These are phyloP conservation scores for Aplidium turbinatum DNA, from an alignment of 23 tunicate genomes.

Conservation along the genomic window DNA sequence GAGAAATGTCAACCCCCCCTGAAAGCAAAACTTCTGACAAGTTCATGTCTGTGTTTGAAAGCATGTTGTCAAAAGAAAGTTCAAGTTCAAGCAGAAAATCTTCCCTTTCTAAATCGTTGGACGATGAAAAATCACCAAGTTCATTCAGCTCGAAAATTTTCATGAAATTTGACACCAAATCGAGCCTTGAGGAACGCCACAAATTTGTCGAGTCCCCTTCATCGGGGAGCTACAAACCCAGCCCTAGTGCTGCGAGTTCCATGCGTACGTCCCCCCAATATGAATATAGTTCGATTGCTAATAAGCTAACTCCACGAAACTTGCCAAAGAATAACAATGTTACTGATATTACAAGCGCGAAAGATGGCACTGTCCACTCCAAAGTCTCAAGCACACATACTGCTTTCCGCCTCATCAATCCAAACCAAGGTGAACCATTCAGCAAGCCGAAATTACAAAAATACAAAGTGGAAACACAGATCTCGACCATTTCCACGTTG, in stretches of 20 bases:
- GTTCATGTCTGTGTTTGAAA: conserved; percentile 25
- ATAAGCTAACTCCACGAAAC: conserved; percentile 18
- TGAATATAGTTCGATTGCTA: conserved; percentile 24
- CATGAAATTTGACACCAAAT: too few relatives aligned
- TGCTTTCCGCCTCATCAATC: conserved; percentile 13
- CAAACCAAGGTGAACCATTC: not conserved
- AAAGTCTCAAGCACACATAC: conserved; percentile 27
- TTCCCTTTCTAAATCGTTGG: not conserved
- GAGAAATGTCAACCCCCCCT: not conserved
- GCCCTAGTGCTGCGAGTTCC: conserved; percentile 50
- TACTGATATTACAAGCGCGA: not conserved
- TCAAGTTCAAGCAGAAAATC: not conserved
- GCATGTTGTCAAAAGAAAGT: conserved; percentile 5
- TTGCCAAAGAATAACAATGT: not conserved
- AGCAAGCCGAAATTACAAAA: conserved; percentile 27
- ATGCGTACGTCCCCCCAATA: conserved; percentile 9
- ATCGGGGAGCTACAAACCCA: conserved; percentile 30
- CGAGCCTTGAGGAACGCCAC: not conserved
- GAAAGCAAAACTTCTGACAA: not conserved
- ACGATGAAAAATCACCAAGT: not conserved
- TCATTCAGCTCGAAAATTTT: not conserved
- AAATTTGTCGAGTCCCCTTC: not conserved
- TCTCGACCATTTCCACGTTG: conserved; percentile 23
- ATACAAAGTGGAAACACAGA: conserved; percentile 25
- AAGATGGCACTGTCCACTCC: not conserved